Evolutionary conservation across 2,888 invertebrate species (phyloP).

Genomic region (Melieria crassipennis): DNA sequence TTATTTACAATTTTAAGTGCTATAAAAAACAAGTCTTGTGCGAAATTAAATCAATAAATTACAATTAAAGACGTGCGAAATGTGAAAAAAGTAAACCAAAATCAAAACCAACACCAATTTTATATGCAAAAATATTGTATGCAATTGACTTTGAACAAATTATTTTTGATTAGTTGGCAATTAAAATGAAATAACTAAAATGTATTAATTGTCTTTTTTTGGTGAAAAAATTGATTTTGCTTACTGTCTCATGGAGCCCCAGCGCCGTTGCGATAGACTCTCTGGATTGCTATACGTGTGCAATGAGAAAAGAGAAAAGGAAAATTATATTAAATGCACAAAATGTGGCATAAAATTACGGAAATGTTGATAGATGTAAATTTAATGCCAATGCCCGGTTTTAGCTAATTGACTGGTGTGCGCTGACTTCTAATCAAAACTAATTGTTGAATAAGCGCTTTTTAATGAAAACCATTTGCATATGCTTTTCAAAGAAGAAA

Average conservation of each 20-base stretch:
- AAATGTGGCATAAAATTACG: too few species aligned
- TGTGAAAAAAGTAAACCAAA: slow-evolving; percentile 20
- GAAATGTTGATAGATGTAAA: too few species aligned
- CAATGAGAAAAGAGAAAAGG: slow-evolving; percentile 47
- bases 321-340: too few species aligned
- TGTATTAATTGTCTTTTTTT: too few species aligned
- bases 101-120: slow-evolving; percentile 32
- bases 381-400: too few species aligned
- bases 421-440: too few species aligned
- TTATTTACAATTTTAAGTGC: slow-evolving; percentile 1
- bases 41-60: neutral
- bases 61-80: neutral
- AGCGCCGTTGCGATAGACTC: slow-evolving; percentile 71
- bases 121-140: neutral
- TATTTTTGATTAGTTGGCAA: too few species aligned
- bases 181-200: too few species aligned
- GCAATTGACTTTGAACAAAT: neutral
- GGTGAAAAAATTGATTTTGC: slow-evolving; percentile 46
- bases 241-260: slow-evolving; percentile 75
- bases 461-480: too few species aligned
- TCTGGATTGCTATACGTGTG: slow-evolving; percentile 68
- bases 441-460: too few species aligned
- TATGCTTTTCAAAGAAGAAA: too few species aligned
- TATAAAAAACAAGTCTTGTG: neutral
- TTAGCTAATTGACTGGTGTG: too few species aligned